phyloP scores from a whole-genome alignment of 2,888 invertebrate species.

The Drosophila niveifrons region DNA sequence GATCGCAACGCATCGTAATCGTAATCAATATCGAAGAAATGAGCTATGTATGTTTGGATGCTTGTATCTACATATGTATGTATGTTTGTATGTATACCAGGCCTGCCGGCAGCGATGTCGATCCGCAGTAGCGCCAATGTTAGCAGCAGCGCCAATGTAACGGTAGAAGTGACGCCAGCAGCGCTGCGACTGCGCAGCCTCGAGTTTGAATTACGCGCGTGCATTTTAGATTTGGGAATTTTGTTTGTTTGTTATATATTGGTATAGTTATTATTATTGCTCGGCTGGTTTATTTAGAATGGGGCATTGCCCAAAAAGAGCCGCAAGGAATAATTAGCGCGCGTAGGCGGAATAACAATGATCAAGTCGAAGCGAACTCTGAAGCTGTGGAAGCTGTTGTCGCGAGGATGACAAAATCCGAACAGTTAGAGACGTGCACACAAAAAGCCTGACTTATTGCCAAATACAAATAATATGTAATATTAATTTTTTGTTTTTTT shows the following conservation, averaged over 20 bases:
- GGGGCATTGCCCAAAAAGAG: constrained; percentile 72
- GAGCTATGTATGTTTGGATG: constrained; percentile 24
- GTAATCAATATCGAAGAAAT: constrained; percentile 38
- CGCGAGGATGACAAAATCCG: constrained; percentile 58
- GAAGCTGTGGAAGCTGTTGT: constrained; percentile 16
- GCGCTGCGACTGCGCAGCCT: constrained; percentile 39
- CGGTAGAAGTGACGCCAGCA: constrained; percentile 31
- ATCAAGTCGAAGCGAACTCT: constrained; percentile 20
- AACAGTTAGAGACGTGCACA: constrained; percentile 45
- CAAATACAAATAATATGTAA: constrained; percentile 78
- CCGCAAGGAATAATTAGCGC: constrained; percentile 64
- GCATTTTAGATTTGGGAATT: constrained; percentile 60
- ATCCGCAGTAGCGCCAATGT: constrained; percentile 55
- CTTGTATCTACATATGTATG: constrained; percentile 12
- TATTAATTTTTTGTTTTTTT: constrained; percentile 59
- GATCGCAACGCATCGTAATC: constrained; percentile 13
- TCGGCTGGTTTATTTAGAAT: constrained; percentile 54
- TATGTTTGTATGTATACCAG: constrained; percentile 56
- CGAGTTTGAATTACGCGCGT: constrained; percentile 53
- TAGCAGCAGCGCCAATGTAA: constrained; percentile 52
- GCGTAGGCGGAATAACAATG: constrained; percentile 74
- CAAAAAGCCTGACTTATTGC: constrained; percentile 57
- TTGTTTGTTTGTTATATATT: constrained; percentile 5
- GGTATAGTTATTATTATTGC: constrained; percentile 5
- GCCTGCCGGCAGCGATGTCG: constrained; percentile 65